Evolutionary conservation across 1,140 invertebrate species (phyloP).

Genomic region (Drosophila varians): DNA sequence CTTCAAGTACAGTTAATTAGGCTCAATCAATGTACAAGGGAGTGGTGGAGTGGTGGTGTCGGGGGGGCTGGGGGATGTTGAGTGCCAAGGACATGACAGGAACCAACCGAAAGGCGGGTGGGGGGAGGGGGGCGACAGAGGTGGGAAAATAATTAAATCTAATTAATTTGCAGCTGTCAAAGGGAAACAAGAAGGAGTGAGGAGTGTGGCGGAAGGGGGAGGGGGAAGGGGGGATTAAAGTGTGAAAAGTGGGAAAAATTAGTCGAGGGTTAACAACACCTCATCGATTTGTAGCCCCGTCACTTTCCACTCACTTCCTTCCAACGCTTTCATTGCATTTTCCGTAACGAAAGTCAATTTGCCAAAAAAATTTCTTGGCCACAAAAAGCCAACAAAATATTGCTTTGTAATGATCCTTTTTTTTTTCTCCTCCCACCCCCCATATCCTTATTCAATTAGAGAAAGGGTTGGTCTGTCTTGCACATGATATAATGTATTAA

Average conservation of each 20-base stretch:
- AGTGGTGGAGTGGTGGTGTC: too few relatives aligned
- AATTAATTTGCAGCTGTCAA: conserved; percentile 81
- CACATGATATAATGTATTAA: conserved; percentile 75
- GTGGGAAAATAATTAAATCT: conserved; percentile 75
- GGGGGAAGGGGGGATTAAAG: not conserved
- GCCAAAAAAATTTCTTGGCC: conserved; percentile 44
- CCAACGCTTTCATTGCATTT: conserved; percentile 30
- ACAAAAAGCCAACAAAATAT: conserved; percentile 45
- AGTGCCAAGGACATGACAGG: conserved; percentile 30
- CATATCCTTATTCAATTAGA: conserved; percentile 32
- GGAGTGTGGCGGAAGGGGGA: not conserved
- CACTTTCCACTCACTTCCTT: conserved; percentile 33
- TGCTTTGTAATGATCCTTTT: conserved; percentile 66
- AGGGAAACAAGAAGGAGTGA: conserved; percentile 23
- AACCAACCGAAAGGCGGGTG: not conserved
- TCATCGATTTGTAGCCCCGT: conserved; percentile 76
- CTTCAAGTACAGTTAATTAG: conserved; percentile 81
- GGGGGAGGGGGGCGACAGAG: conserved; percentile 9
- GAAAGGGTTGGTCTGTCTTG: conserved; percentile 46
- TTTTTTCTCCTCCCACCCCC: not conserved
- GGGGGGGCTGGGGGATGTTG: not conserved
- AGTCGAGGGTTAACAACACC: conserved; percentile 46
- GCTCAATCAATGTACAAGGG: conserved; percentile 65
- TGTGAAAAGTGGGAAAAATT: conserved; percentile 7
- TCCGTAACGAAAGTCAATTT: conserved; percentile 63